Base-by-base conservation (phyloP, 2,113 vertebrate species). In the Myotis yumanensis region DNA sequence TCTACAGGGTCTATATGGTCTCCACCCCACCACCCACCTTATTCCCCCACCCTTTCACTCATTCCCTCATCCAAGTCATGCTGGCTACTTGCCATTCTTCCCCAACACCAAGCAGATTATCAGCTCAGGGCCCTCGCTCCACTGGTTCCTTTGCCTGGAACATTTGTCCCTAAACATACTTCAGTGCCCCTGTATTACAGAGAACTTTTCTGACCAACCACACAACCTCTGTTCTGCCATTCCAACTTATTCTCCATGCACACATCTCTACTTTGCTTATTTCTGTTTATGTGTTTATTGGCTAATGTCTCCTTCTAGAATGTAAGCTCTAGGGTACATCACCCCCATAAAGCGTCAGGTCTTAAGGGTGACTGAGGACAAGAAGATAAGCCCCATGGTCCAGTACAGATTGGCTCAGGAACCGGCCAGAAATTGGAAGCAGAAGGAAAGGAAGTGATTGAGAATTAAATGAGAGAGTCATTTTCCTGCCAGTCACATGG, bases 31-130 rank as follows among this genome's bases (percentile, higher is more conserved):
- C 5, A 12, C 12, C 10, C 1, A 15, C 40, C 35, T 68, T 30
- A n/a, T 71, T 54, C 23, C 20, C 2, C 7, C 30, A 14, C 16
- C 51, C 11, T 15, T 54, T 40, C 28, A n/a, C 30, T 57, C 12
- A 6, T 57, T 7, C 7, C 9, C 12, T 18, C 15, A 6, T 7
- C 5, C 11, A 23, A 2, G 11, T 51, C n/a, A 25, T 4, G 0
- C 23, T 82, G 5, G 20, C 32, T 94, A 32, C 51, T 71, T 40
- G 16, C 25, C 15, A 14, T 57, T 66, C 8, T 85, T 28, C 14
- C 64, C 64, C 15, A 85, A 8, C 7, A 68, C 37, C 28, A 52
- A 59, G 30, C 7, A 32, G 54, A 32, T 62, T 35, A 25, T 15
- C 57, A 43, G 25, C 3, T 90, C 59, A 35, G 25, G 30, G 17